Conservation (phyloP, 1,140 invertebrate genomes). For the Drosophila varians region DNA sequence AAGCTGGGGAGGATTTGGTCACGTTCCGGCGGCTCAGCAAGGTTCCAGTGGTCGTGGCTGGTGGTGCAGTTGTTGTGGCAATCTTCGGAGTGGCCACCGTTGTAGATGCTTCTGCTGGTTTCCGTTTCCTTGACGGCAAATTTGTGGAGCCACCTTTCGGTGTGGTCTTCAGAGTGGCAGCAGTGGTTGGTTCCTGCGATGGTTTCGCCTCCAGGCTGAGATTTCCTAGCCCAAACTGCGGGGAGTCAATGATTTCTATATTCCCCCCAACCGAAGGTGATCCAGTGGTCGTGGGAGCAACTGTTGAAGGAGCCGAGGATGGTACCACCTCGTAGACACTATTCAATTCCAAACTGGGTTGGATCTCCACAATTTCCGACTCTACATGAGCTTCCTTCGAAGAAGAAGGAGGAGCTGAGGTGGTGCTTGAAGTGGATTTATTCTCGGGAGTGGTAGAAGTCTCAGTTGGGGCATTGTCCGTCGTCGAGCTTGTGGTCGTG, state of each 20-base stretch:
- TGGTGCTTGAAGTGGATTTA: constrained; percentile 3
- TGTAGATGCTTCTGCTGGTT: constrained; percentile 20
- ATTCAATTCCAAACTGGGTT: constrained; percentile 57
- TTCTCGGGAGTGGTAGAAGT: constrained; percentile 13
- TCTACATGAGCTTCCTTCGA: not conserved
- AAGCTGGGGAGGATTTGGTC: constrained; percentile 44
- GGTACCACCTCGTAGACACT: constrained; percentile 63
- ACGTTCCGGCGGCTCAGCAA: constrained; percentile 43
- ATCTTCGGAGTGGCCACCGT: not conserved
- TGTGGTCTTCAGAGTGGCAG: constrained; percentile 11
- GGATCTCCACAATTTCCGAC: constrained; percentile 26
- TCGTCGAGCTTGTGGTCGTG: constrained; percentile 24
- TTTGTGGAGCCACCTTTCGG: constrained; percentile 2
- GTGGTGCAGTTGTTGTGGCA: not conserved
- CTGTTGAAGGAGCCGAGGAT: not conserved
- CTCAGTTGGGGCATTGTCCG: constrained; percentile 10
- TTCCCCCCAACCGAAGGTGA: constrained; percentile 37
- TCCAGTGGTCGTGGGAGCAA: constrained; percentile 1
- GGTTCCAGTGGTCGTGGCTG: constrained; percentile 11
- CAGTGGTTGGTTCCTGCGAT: constrained; percentile 8
- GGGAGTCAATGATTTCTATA: constrained; percentile 69
- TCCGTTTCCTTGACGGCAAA: constrained; percentile 21
- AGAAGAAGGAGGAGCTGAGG: constrained; percentile 1
- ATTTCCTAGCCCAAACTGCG: constrained; percentile 57
- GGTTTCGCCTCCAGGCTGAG: constrained; percentile 19